Percentiles rank a stretch among this genome's conserved stretches.
phyloP scores from a whole-genome alignment of 2,888 invertebrate species.

The Synergus gifuensis region DNA sequence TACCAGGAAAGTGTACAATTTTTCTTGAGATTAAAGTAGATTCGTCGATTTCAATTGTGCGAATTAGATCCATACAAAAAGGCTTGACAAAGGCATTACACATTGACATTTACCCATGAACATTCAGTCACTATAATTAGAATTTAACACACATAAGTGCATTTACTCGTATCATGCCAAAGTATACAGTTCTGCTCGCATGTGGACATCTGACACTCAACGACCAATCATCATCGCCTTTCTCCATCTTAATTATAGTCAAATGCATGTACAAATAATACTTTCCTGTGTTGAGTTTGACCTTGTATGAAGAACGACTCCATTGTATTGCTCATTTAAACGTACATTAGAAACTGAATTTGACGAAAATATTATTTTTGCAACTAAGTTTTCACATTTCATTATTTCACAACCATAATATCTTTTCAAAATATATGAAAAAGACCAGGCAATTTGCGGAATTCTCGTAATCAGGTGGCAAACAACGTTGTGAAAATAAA shows the following conservation, averaged over 20 bases:
- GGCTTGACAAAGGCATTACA: neutral
- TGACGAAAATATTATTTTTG: neutral
- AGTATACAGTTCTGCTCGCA: neutral
- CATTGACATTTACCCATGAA: slow-evolving; percentile 26
- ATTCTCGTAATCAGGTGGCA: neutral
- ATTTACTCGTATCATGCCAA: neutral
- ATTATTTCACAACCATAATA: neutral
- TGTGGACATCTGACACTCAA: slow-evolving; percentile 57
- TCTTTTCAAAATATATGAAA: neutral
- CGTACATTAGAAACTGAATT: neutral
- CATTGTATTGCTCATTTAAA: neutral
- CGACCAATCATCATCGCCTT: slow-evolving; percentile 65
- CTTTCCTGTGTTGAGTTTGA: slow-evolving; percentile 5
- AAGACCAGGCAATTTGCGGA: neutral
- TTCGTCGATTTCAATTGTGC: neutral
- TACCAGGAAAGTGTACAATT: neutral
- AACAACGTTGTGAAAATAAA: neutral
- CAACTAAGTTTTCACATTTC: neutral
- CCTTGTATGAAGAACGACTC: slow-evolving; percentile 57
- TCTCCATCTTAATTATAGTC: slow-evolving; percentile 58
- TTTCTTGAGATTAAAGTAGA: neutral
- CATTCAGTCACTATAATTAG: neutral
- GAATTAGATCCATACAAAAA: neutral
- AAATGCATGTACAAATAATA: neutral
- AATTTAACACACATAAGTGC: neutral